Evolutionary conservation across 2,113 vertebrate species (phyloP).

Genomic region (Dipodomys stephensi): DNA sequence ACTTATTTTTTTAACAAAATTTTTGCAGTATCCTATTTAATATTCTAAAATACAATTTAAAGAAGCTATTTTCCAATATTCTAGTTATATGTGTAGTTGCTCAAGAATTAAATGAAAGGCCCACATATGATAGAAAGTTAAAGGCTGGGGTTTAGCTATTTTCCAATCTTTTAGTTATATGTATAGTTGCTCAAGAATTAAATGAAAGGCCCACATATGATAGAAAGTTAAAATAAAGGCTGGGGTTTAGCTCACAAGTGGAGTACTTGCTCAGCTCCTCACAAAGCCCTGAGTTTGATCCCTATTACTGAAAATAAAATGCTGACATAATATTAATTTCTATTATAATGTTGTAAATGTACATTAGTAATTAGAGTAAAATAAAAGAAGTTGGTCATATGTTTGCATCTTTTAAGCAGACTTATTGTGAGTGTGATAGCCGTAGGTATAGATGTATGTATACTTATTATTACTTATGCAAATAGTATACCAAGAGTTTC

Average conservation of each 20-base stretch:
- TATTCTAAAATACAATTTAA: neutral
- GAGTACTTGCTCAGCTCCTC: neutral
- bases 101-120: neutral
- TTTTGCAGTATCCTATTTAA: neutral
- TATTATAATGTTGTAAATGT: neutral
- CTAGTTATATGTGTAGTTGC: neutral
- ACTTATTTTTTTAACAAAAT: conserved; percentile 7
- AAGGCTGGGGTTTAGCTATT: no score
- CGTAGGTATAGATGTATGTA: neutral
- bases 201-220: neutral
- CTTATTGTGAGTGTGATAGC: neutral
- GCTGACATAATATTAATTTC: neutral
- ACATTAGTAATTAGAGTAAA: neutral
- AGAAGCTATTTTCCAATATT: neutral
- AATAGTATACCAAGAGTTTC: neutral
- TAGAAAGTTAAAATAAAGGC: neutral
- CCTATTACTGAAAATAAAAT: neutral
- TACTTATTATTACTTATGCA: neutral
- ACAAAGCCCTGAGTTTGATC: neutral
- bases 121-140: neutral
- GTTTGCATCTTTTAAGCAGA: neutral
- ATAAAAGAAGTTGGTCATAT: neutral
- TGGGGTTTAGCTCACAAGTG: no score
- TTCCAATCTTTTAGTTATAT: no score
- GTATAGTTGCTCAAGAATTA: neutral